A percentile compares a stretch with the other conserved stretches of the same genome.
Conservation (phyloP, 37 sponge, comb jelly and placozoan genomes). For the Beroe forskalii region DNA sequence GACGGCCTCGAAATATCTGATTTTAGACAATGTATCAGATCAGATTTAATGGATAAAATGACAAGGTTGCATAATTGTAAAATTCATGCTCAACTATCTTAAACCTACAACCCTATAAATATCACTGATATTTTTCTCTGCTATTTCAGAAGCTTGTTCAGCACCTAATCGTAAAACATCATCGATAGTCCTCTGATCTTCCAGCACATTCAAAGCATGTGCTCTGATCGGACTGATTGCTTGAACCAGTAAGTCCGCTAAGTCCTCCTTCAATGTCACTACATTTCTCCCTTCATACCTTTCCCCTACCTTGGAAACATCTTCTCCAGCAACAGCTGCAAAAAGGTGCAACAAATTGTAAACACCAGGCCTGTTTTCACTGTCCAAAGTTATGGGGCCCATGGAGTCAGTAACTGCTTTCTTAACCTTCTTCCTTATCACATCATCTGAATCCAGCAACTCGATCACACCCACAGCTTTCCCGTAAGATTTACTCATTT, state of each 20-base stretch:
- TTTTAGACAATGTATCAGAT: too few relatives aligned
- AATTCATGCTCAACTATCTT: too few relatives aligned
- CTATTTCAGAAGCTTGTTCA: slow-evolving; percentile 12
- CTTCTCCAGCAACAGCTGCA: neutral
- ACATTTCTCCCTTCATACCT: neutral
- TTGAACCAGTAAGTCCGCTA: neutral
- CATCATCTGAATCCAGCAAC: slow-evolving; percentile 10
- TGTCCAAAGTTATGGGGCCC: neutral
- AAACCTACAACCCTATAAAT: slow-evolving; percentile 26
- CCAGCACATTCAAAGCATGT: neutral
- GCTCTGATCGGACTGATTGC: neutral
- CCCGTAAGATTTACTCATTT: slow-evolving; percentile 42
- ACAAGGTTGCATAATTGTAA: too few relatives aligned
- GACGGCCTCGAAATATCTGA: too few relatives aligned
- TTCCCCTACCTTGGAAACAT: neutral
- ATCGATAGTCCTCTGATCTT: neutral
- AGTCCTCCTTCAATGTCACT: neutral
- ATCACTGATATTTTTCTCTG: neutral
- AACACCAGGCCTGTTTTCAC: neutral
- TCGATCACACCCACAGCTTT: neutral
- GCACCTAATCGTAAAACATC: neutral
- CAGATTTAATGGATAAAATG: too few relatives aligned
- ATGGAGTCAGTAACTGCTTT: slow-evolving; percentile 32
- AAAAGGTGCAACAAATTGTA: slow-evolving; percentile 10
- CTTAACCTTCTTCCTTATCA: slow-evolving; percentile 30